A percentile compares a stretch with the other conserved stretches of the same genome.
These are phyloP conservation scores for Orycteropus afer DNA, from an alignment of 2,113 vertebrate species.

Conservation along the genomic window DNA sequence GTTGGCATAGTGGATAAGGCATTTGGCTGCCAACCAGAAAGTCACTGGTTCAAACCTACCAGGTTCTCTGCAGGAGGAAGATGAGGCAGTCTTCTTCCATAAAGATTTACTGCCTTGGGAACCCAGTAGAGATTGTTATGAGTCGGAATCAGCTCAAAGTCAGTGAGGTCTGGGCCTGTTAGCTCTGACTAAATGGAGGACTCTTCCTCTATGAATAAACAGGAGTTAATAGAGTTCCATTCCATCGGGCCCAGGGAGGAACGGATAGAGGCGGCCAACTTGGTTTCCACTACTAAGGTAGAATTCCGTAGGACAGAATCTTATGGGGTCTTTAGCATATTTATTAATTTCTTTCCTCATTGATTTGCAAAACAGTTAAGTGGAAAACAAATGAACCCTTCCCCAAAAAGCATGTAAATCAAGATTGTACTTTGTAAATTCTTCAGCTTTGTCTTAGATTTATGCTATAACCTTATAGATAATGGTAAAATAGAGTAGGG, in stretches of 20 bases:
- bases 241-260: not conserved
- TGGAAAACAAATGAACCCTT: constrained; percentile 22
- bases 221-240: not conserved
- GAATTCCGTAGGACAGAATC: constrained; percentile 19
- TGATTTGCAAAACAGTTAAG: constrained; percentile 45
- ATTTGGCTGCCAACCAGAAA: no score
- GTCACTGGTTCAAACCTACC: no score
- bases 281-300: constrained; percentile 38
- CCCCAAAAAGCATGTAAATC: not conserved
- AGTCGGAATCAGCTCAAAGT: no score
- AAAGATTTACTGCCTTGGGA: no score
- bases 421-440: constrained; percentile 26
- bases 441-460: constrained; percentile 25
- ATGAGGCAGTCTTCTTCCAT: no score
- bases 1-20: no score
- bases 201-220: not conserved
- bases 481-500: constrained; percentile 11
- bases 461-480: not conserved
- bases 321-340: constrained; percentile 1
- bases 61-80: no score
- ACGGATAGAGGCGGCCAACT: not conserved
- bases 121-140: no score
- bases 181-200: not conserved
- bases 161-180: not conserved
- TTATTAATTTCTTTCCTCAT: constrained; percentile 2